Evolutionary conservation across 2,113 vertebrate species (phyloP), one percentile per base, ranked within the genome.

Genomic region (Girardinichthys multiradiatus): DNA sequence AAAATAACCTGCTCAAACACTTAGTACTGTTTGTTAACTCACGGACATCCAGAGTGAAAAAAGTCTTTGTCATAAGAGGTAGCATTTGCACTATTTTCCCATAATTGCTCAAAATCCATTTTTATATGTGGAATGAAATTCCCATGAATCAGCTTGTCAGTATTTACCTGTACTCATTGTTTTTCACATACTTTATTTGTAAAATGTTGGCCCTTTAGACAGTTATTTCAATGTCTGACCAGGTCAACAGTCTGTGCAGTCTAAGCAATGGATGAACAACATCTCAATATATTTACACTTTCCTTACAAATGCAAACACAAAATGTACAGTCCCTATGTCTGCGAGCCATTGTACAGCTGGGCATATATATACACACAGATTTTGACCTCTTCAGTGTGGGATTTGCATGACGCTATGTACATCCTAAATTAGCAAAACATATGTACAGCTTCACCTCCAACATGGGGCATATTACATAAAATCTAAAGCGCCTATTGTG

Each of bases 121-220:
- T n/a, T 35, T 35, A 35, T 35, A 5, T 7, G 35, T 35, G 1
- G 35, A 35, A 10, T 35, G 35, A 35, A 35, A 10, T 4, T 26
- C 15, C 27, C 6, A 51, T 37, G 27, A 21, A 51, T 51, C 8
- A 19, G 11, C 21, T 21, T 19, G 45, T 51, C 15, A 19, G 45
- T 51, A 48, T 33, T 19, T 5, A 4, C 48, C 37, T 24, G 2
- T 24, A 17, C 26, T 3, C 31, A 72, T 62, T 31, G 24, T 54
- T 10, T 51, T 81, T 42, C 0, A 0, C 79, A 54, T 0, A 74
- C 71, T 85, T 91, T 89, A 92, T 92, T 91, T 87, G 86, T 72
- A 92, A 92, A 93, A 91, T 68, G 74, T 87, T 89, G 86, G 87
- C 86, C 82, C 82, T 79, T 66, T 70, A 76, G 84, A 82, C 91